Conservation (phyloP, 2,888 invertebrate genomes). For the Rotaria magnacalcarata region DNA sequence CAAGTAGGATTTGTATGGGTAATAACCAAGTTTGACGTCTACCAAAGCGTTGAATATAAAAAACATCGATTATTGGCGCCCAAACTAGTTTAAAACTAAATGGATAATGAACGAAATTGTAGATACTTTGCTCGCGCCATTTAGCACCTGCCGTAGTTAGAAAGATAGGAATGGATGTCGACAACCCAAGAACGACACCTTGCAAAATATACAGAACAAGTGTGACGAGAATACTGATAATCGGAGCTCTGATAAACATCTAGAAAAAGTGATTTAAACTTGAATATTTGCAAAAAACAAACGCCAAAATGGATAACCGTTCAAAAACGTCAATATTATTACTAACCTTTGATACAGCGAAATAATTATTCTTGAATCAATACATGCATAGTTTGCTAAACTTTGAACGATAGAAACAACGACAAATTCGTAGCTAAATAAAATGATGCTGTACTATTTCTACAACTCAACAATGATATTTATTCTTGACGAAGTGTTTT, state of each 20-base stretch:
- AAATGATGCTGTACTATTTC: too few relatives aligned
- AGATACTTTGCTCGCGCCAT: conserved; percentile 79
- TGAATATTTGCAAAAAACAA: too few relatives aligned
- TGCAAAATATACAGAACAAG: not conserved
- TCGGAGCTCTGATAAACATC: not conserved
- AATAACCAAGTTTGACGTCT: conserved; percentile 82
- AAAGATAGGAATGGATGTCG: not conserved
- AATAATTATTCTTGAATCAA: too few relatives aligned
- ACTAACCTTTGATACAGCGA: too few relatives aligned
- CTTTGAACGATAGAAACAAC: too few relatives aligned
- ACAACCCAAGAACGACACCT: not conserved
- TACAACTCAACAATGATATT: too few relatives aligned
- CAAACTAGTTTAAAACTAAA: conserved; percentile 82
- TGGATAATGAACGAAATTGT: conserved; percentile 86
- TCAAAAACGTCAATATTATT: too few relatives aligned
- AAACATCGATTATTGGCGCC: conserved; percentile 94
- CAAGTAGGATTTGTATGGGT: conserved; percentile 76
- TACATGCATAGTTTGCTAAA: too few relatives aligned
- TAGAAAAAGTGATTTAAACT: not conserved
- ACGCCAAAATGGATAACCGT: too few relatives aligned
- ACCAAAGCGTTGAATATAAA: conserved; percentile 77
- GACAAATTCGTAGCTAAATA: too few relatives aligned
- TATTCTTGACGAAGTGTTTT: too few relatives aligned
- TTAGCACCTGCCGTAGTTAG: conserved; percentile 58
- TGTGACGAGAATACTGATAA: not conserved